Conservation (phyloP, 1,140 invertebrate genomes). For the Helicoverpa armigera region DNA sequence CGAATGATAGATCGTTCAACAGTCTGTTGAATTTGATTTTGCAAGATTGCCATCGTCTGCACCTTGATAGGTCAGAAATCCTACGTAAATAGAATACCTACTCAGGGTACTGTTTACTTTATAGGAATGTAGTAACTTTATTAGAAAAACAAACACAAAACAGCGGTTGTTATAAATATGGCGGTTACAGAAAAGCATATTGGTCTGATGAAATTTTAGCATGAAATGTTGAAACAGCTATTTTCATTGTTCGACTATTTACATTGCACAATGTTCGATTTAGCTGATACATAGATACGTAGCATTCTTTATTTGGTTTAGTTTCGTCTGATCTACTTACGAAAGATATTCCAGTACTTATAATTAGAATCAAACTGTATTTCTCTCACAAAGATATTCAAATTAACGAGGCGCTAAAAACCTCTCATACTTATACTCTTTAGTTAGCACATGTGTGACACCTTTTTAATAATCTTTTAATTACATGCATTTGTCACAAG, state of each 20-base stretch:
- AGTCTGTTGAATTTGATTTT: not conserved
- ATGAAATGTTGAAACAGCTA: slow-evolving; percentile 23
- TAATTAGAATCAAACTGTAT: not conserved
- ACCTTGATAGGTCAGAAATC: not conserved
- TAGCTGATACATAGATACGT: slow-evolving; percentile 8
- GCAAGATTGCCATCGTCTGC: not conserved
- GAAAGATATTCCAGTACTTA: not conserved
- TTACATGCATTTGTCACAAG: not conserved
- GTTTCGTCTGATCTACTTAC: slow-evolving; percentile 30
- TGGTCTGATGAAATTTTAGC: slow-evolving; percentile 7
- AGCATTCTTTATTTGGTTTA: slow-evolving; percentile 34
- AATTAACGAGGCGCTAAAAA: slow-evolving; percentile 9
- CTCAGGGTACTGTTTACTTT: not conserved
- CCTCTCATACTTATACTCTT: not conserved
- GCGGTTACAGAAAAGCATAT: slow-evolving; percentile 1
- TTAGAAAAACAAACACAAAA: slow-evolving; percentile 10
- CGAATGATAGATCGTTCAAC: slow-evolving; percentile 4
- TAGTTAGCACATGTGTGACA: slow-evolving; percentile 33
- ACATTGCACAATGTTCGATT: slow-evolving; percentile 38
- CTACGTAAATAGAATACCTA: not conserved
- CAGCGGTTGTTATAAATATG: not conserved
- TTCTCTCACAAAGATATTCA: not conserved
- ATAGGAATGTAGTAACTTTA: not conserved
- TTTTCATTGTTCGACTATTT: slow-evolving; percentile 13
- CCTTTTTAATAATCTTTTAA: slow-evolving; percentile 24